Evolutionary conservation across 2,113 vertebrate species (phyloP).

Genomic region (Lasiurus cinereus): DNA sequence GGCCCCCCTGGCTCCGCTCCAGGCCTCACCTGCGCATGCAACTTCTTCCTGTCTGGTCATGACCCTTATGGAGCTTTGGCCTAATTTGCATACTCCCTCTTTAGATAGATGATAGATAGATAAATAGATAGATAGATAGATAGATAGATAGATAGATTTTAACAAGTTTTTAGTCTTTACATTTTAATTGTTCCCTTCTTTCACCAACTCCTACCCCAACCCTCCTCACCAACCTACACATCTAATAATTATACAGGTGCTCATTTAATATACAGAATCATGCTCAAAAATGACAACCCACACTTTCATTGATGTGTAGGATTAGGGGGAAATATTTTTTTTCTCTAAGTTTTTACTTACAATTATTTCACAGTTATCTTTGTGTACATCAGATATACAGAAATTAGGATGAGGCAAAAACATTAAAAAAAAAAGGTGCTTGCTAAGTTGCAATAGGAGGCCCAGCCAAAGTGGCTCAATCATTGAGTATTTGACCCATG

Average conservation of each 20-base stretch:
- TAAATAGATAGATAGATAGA: no score
- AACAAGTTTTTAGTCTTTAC: background rate
- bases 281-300: background rate
- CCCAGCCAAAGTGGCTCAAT: no score
- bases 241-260: background rate
- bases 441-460: no score
- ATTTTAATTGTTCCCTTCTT: background rate
- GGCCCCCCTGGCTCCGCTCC: no score
- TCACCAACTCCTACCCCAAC: background rate
- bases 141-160: background rate
- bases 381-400: background rate
- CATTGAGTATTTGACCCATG: no score
- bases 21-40: no score
- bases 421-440: no score
- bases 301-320: background rate
- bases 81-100: no score
- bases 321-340: background rate
- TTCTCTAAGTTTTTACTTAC: background rate
- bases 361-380: background rate
- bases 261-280: background rate
- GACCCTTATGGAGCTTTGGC: no score
- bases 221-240: background rate
- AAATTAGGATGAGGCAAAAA: background rate
- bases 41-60: no score
- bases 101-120: no score